Evolutionary conservation across 2,113 vertebrate species (phyloP), one percentile per base, ranked within the genome.

Genomic region (Grus americana): DNA sequence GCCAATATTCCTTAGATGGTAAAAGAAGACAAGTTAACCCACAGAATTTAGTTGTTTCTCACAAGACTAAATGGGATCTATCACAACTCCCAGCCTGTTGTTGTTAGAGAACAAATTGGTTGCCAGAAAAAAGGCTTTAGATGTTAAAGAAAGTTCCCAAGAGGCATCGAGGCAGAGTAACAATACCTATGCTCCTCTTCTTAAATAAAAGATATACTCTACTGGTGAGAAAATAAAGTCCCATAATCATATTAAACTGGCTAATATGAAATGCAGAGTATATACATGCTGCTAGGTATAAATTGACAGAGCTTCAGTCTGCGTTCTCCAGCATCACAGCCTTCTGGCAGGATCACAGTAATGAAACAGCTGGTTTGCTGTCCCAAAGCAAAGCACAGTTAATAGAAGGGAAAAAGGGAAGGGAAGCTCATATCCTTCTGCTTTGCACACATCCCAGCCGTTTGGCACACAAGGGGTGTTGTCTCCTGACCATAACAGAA

Each of bases 1-100:
- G 98, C 97, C 98, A 98, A 96, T 96, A 97, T 94, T 97, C 98
- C 98, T 97, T 98, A 97, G 95, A 98, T 97, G 98, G 98, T 97
- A 97, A 98, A 97, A 98, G 96, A 97, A 98, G 95, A 98, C 95
- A 97, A 97, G 94, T 95, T 93, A 97, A 96, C 88, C 94, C 95
- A 95, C 42, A 86, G 97, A 96, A 96, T 96, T 97, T 96, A 80
- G 96, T 93, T 94, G 88, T 95, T 98, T 97, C 83, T 94, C 92
- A 94, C 93, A 95, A 93, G 94, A 94, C 92, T 95, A 97, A 96
- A 94, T 91, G 84, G 86, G 96, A 97, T 93, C 95, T 97, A 95
- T 91, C 84, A 79, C 92, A 96, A 61, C 91, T 92, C 92, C 66
- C 88, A 95, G 96, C 44, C 75, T 86, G 85, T 90, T 95, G 76